phyloP scores from a whole-genome alignment of 2,113 vertebrate species.

The Carassius carassius region DNA sequence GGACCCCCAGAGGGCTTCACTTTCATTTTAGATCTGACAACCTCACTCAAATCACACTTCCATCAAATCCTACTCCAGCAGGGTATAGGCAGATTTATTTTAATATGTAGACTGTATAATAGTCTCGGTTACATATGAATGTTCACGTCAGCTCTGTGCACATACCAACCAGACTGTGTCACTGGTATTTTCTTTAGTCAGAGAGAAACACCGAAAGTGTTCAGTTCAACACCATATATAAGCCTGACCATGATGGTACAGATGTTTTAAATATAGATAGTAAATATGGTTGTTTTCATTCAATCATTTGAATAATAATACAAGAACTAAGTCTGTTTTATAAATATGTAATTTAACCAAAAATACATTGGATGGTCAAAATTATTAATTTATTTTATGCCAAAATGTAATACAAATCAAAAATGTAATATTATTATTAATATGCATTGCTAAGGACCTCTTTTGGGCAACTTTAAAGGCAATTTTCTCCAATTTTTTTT shows the following conservation, averaged over 20 bases:
- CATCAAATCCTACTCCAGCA: constrained; percentile 36
- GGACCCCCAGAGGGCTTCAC: constrained; percentile 32
- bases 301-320: neutral
- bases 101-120: constrained; percentile 29
- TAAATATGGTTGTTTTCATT: neutral
- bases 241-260: no score
- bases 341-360: no score
- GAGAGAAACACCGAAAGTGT: neutral
- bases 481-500: neutral
- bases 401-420: no score
- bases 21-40: constrained; percentile 53
- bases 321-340: no score
- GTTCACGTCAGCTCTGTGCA: neutral
- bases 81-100: constrained; percentile 28
- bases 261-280: neutral
- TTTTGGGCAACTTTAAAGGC: neutral
- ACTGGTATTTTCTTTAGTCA: neutral
- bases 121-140: constrained; percentile 26
- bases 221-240: no score
- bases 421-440: no score
- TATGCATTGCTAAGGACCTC: no score
- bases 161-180: neutral
- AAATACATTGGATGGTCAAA: no score
- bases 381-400: no score
- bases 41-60: constrained; percentile 48